Percentiles rank a stretch among this genome's conserved stretches.
These are phyloP conservation scores for Helicoverpa armigera DNA, from an alignment of 1,140 invertebrate species.

Conservation along the genomic window DNA sequence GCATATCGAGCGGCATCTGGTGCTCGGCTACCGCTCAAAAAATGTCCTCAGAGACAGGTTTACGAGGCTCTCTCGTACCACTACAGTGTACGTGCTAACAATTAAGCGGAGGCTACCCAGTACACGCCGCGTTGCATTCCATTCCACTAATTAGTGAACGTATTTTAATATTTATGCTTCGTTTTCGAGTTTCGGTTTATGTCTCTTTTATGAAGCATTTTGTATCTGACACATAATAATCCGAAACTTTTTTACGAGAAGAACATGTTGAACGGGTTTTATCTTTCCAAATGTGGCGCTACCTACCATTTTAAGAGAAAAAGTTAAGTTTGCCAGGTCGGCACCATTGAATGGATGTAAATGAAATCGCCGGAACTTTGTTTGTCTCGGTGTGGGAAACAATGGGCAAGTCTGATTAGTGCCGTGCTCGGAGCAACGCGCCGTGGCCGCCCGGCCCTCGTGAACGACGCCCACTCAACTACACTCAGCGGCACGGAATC, in stretches of 20 bases:
- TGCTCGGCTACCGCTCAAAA: constrained; percentile 49
- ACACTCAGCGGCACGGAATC: too few species aligned
- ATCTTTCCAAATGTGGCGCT: constrained; percentile 46
- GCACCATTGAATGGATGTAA: constrained; percentile 69
- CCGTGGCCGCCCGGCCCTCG: constrained; percentile 1
- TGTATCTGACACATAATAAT: constrained; percentile 49
- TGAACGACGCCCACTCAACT: constrained; percentile 48
- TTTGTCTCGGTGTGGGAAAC: constrained; percentile 66
- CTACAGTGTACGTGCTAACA: constrained; percentile 53
- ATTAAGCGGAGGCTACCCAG: constrained; percentile 51
- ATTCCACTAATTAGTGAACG: constrained; percentile 57
- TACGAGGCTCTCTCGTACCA: constrained; percentile 46
- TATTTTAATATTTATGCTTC: constrained; percentile 52
- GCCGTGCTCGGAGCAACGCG: constrained; percentile 42
- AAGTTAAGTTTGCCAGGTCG: constrained; percentile 62
- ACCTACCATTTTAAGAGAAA: constrained; percentile 65
- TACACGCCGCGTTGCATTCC: constrained; percentile 51
- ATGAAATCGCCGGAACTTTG: constrained; percentile 69
- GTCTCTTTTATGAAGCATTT: constrained; percentile 54
- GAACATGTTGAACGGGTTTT: constrained; percentile 31
- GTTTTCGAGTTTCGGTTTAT: constrained; percentile 53
- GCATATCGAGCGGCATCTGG: constrained; percentile 52
- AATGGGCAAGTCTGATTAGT: constrained; percentile 66
- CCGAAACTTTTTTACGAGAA: constrained; percentile 23
- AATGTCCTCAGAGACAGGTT: constrained; percentile 55